Conservation (phyloP, 2,797 vertebrate genomes). For the Ispidina lecontei region DNA sequence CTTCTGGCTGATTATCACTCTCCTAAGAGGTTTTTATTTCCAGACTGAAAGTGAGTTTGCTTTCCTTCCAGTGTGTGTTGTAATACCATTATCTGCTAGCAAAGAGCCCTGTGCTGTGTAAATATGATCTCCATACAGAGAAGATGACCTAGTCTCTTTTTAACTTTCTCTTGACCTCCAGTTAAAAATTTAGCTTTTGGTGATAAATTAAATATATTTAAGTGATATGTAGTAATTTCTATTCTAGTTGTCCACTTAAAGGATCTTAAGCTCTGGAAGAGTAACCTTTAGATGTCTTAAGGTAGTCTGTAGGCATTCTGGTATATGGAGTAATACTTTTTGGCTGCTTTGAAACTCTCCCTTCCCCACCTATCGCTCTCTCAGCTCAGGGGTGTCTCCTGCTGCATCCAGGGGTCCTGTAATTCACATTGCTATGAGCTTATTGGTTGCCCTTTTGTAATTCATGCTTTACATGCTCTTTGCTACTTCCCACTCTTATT, state of each 20-base stretch:
- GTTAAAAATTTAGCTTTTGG: background rate
- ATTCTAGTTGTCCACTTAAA: background rate
- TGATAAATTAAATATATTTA: background rate
- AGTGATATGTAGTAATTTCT: background rate
- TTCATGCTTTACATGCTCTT: background rate
- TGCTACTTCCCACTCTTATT: background rate
- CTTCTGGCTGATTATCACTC: background rate
- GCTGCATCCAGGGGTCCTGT: background rate
- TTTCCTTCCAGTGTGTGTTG: background rate
- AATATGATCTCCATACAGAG: background rate
- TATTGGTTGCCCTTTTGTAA: background rate
- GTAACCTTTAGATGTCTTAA: background rate
- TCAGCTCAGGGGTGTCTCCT: rapidly evolving
- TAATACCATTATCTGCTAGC: background rate
- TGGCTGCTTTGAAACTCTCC: background rate
- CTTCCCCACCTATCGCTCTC: background rate
- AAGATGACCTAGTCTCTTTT: background rate
- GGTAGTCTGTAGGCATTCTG: background rate
- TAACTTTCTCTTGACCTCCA: conserved; percentile 5
- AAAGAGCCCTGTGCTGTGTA: background rate
- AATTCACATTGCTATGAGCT: background rate
- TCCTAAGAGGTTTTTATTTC: background rate
- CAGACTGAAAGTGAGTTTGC: background rate
- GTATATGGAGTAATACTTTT: background rate
- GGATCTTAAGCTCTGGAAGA: background rate